A percentile compares a stretch with the other conserved stretches of the same genome.
These are phyloP conservation scores for Spea multiplicata DNA, from an alignment of 2,113 vertebrate species.

Conservation along the genomic window DNA sequence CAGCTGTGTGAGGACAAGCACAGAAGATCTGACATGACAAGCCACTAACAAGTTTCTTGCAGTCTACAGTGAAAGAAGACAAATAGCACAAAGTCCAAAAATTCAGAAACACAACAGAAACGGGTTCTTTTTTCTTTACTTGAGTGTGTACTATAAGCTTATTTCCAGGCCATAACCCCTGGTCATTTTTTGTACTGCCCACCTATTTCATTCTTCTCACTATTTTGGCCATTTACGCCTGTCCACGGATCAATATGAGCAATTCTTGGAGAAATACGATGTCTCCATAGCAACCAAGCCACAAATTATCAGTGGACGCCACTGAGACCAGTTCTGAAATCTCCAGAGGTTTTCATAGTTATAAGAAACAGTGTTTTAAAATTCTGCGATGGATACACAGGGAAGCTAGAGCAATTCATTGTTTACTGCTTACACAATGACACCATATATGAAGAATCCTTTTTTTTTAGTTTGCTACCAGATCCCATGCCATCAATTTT, in stretches of 20 bases:
- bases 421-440: conserved; percentile 72
- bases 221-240: conserved; percentile 90
- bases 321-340: conserved; percentile 77
- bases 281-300: conserved; percentile 95
- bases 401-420: conserved; percentile 70
- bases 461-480: conserved; percentile 61
- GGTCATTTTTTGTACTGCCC: conserved; percentile 73
- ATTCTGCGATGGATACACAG: conserved; percentile 72
- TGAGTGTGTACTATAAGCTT: conserved; percentile 72
- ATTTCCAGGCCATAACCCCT: conserved; percentile 72
- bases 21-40: conserved; percentile 80
- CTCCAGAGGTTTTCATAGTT: conserved; percentile 74
- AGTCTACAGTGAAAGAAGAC: conserved; percentile 67
- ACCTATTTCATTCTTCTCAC: conserved; percentile 82
- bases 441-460: conserved; percentile 56
- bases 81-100: conserved; percentile 65
- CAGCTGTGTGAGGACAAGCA: conserved; percentile 80
- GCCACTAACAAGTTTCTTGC: conserved; percentile 82
- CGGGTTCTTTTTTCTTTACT: conserved; percentile 69
- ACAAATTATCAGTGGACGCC: conserved; percentile 85
- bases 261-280: conserved; percentile 97
- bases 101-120: conserved; percentile 48
- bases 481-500: conserved; percentile 55
- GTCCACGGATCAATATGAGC: conserved; percentile 96
- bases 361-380: conserved; percentile 76